Base-by-base conservation (phyloP, 2,888 invertebrate genomes). In the Erpobdella octoculata region DNA sequence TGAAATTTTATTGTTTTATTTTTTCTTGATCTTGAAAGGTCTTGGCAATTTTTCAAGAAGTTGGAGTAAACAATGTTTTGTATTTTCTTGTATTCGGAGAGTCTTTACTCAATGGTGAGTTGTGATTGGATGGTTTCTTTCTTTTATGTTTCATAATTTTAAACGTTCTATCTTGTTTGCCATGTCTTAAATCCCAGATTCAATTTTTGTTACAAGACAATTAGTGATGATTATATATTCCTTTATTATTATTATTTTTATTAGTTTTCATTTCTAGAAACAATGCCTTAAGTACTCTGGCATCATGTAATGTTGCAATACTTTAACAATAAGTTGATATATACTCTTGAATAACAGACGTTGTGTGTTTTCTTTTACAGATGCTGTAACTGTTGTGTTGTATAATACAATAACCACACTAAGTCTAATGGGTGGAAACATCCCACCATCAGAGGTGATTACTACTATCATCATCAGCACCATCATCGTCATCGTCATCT, bases 41-140 rank as follows among this genome's bases (percentile, higher is more conserved):
- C 4, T 76, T 86, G 74, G 86, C 86, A 41, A 86, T 86, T 67
- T 86, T 86, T 77, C 84, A 85, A 78, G 85, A 86, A 77, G 81
- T 87, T 25, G 86, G 86, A 28, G 86, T 87, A 58, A 86, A 87
- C 78, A 85, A 85, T 75, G 84, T 84, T 77, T 80, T 87, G 33
- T 87, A 87, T 77, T 87, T 86, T 77, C 82, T 87, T 73, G 86
- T 87, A 12, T 87, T 87, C 79, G 87, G 87, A 36, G 87, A 87
- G 78, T 86, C 86, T 0, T 79, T 87, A 15, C 81, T 87, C 25
- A 87, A 87, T 77, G 86, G 86, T 85, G 31, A 59, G 72, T 35
- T 3, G n/a, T n/a, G n/a, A 12, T 1, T 15, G 6, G 25, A 5
- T 53, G 46, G 21, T 46, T 1, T 46, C 18, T 28, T 25, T 53